Evolutionary conservation across 2,113 vertebrate genomes (phyloP), one percentile per base, ranked within the genome.

Genomic region (Sapajus apella): DNA sequence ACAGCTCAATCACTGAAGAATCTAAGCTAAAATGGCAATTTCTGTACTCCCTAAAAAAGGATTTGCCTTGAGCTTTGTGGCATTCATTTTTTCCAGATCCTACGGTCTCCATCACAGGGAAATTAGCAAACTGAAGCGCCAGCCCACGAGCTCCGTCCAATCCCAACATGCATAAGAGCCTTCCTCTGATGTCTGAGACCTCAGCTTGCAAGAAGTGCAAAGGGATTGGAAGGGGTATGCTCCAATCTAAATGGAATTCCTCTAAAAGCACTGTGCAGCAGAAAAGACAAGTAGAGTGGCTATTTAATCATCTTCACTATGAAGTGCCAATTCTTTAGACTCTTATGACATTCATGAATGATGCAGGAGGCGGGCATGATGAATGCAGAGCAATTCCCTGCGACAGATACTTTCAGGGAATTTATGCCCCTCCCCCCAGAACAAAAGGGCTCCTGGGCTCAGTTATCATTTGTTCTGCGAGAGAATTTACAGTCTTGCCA

Each of bases 321-420:
- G 98, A 98, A 98, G 94, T 98, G 97, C 97, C 98, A 98, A 98
- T 98, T 98, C 97, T 98, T 98, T 96, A 98, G 98, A 97, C 96
- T 98, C 98, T 98, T 98, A 98, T 98, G 99, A 98, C 98, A 98
- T 96, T 98, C 98, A 98, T 98, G 98, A 99, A 98, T 98, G 98
- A 98, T 99, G 97, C 98, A 98, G 97, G 98, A 98, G 95, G 93
- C 92, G 56, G 96, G 61, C 96, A 97, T 98, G 98, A 99, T 98
- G 97, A 98, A 99, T 98, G 96, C 93, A 94, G 97, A 98, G 97
- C 97, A 97, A 98, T 98, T 98, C 98, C 93, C 0, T 87, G 72
- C 13, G 97, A 98, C 98, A 98, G 97, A 98, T 58, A 98, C 97
- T 98, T 98, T 97, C 90, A 90, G 97, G 98, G 95, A 98, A 99